Evolutionary conservation across 2,888 invertebrate species (phyloP).

Genomic region (Lamellibrachia columna): DNA sequence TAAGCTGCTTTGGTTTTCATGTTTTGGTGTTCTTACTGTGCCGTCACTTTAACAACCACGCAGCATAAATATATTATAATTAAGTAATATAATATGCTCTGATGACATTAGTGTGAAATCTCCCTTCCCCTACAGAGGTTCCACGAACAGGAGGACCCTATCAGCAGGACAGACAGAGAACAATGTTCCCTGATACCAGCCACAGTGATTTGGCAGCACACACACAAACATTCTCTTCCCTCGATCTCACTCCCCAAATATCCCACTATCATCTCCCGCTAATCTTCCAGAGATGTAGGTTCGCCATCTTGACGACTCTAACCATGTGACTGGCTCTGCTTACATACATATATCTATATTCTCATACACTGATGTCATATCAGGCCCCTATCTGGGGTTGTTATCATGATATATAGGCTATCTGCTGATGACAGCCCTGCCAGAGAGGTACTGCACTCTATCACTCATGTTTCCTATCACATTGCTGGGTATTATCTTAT

Average conservation of each 20-base stretch:
- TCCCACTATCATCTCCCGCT: not conserved
- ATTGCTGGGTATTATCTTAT: not conserved
- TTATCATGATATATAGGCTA: conserved; percentile 12
- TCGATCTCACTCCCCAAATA: not conserved
- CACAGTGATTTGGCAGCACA: not conserved
- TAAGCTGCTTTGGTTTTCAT: too few species aligned
- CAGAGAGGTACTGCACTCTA: not conserved
- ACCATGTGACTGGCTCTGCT: not conserved
- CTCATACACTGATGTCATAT: not conserved
- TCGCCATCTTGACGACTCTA: not conserved
- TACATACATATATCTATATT: not conserved
- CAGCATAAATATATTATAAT: too few species aligned
- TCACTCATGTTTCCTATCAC: not conserved
- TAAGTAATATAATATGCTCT: not conserved
- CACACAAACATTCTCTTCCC: not conserved
- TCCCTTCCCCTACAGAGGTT: not conserved
- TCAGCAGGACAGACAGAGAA: not conserved
- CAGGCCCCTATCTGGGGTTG: not conserved
- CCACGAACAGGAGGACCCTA: not conserved
- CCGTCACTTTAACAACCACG: too few species aligned
- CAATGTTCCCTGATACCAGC: not conserved
- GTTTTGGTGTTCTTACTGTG: too few species aligned
- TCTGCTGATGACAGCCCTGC: not conserved
- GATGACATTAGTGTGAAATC: not conserved
- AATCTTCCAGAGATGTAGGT: not conserved